Base-by-base conservation (phyloP, 2,888 invertebrate genomes). In the Netelia fuscicornis region DNA sequence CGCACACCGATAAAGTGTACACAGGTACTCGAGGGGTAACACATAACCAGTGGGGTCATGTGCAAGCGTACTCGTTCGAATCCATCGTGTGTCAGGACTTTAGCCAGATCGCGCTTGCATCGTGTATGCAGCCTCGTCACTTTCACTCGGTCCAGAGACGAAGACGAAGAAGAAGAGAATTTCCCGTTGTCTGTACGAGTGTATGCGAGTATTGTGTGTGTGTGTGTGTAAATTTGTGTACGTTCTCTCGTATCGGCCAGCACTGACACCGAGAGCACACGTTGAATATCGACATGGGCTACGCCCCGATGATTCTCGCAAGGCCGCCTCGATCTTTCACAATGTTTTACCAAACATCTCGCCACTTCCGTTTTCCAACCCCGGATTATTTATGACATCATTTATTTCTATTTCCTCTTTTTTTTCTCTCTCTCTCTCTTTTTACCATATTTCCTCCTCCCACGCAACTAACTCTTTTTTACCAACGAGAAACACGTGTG, bases 91-190 rank as follows among this genome's bases (percentile, higher is more conserved):
- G 78, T 64, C 60, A 25, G 48, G 62, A 82, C 65, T 75, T 44
- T 56, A 70, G 78, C 78, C 85, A 81, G 83, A 85, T 75, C 77
- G 65, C 44, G 56, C 25, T 54, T 74, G 78, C 74, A 74, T 82
- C 75, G 65, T 84, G 68, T 83, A 71, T 67, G 17, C 62, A 68
- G 76, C 80, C 83, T 86, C 86, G 86, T 89, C 90, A 90, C 91
- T 91, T 91, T 91, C 90, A 90, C 88, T 90, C 80, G 44, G 74
- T 84, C 82, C 80, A 74, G 58, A 72, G 37, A 37, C 37, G 37
- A 37, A 6, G 6, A 37, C 37, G 37, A 37, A 52, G 78, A 76
- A 74, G 70, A 84, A 86, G 82, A 84, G 83, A 87, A 84, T 86
- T 65, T 84, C 82, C 81, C 77, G 80, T 80, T 67, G 58, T 65